Percentiles rank a stretch among this genome's conserved stretches.
These are phyloP conservation scores for Scolopax bukidnonensis DNA, from an alignment of 2,797 vertebrate genomes.

Conservation along the genomic window DNA sequence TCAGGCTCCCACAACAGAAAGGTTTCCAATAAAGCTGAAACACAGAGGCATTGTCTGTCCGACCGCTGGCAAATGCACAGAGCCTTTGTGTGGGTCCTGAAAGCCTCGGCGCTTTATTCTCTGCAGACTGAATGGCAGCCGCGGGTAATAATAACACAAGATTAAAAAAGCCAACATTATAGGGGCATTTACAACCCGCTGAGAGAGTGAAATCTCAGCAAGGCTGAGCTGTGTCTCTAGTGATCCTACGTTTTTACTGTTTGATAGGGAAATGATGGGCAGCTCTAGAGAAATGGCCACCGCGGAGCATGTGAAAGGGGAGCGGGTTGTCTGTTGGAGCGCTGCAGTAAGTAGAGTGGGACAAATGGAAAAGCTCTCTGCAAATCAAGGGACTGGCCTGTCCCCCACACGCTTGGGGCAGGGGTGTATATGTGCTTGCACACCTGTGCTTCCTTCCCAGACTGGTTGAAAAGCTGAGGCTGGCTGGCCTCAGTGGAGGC, in stretches of 20 bases:
- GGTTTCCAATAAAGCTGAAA: slow-evolving; percentile 70
- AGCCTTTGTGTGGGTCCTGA: slow-evolving; percentile 69
- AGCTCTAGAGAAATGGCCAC: slow-evolving; percentile 56
- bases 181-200: slow-evolving; percentile 71
- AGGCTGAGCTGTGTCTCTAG: slow-evolving; percentile 56
- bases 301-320: slow-evolving; percentile 31
- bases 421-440: background rate
- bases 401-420: background rate
- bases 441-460: background rate
- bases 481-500: background rate
- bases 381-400: background rate
- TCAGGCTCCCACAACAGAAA: slow-evolving; percentile 53
- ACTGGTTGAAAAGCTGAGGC: background rate
- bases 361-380: slow-evolving; percentile 26
- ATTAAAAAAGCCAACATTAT: slow-evolving; percentile 76
- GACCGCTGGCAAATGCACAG: slow-evolving; percentile 55
- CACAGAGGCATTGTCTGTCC: slow-evolving; percentile 66
- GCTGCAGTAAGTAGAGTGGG: background rate
- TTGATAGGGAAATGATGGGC: slow-evolving; percentile 71
- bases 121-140: slow-evolving; percentile 69
- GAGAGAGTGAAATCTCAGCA: slow-evolving; percentile 69
- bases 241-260: slow-evolving; percentile 47
- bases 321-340: background rate
- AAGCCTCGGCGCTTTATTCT: slow-evolving; percentile 71
- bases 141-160: slow-evolving; percentile 74